Evolutionary conservation across 1,140 invertebrate species (phyloP).

Genomic region (Acromyrmex echinatior): DNA sequence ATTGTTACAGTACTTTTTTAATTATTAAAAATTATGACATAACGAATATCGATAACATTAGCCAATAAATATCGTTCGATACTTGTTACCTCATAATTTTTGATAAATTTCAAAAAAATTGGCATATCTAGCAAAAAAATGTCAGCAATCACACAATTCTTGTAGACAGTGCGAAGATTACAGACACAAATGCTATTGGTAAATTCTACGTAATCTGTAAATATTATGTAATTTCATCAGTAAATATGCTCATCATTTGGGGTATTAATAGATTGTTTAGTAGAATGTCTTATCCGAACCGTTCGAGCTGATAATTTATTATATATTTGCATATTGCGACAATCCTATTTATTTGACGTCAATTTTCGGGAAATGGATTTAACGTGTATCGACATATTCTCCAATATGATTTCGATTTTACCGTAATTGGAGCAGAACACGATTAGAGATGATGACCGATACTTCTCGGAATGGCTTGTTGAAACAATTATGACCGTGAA

Average conservation of each 20-base stretch:
- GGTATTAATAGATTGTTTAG: neutral
- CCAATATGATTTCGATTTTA: neutral
- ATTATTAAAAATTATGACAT: neutral
- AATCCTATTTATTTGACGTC: constrained; percentile 27
- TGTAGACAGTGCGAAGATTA: neutral
- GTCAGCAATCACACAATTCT: neutral
- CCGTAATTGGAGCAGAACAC: neutral
- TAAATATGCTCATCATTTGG: neutral
- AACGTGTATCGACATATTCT: constrained; percentile 10
- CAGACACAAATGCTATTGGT: neutral
- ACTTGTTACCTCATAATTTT: neutral
- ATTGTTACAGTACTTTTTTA: no score
- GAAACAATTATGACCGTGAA: neutral
- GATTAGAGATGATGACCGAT: constrained; percentile 15
- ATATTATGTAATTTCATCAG: no score
- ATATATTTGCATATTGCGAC: neutral
- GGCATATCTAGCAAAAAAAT: neutral
- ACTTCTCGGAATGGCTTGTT: neutral
- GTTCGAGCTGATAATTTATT: neutral
- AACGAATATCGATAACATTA: neutral
- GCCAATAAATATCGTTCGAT: neutral
- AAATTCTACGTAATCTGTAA: neutral
- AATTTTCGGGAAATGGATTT: constrained; percentile 19
- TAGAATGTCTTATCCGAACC: neutral
- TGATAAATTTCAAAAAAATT: neutral